Percentiles rank a stretch among this genome's conserved stretches.
phyloP scores from a whole-genome alignment of 2,797 vertebrate genomes.

The Microctenopoma steveboyesi region DNA sequence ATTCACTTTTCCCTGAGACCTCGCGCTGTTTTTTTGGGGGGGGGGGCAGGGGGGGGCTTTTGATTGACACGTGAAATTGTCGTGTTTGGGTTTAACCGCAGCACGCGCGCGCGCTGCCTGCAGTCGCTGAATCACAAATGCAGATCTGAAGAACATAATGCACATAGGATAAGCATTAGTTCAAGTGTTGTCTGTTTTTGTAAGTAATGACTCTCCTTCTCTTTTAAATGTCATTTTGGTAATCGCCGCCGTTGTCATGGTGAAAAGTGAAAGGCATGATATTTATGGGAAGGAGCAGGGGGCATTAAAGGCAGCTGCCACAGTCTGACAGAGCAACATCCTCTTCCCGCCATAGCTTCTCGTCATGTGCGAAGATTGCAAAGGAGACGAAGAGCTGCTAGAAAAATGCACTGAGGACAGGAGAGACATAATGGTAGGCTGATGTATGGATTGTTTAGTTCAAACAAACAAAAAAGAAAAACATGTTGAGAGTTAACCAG shows the following conservation, averaged over 20 bases:
- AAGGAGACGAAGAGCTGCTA: constrained; percentile 77
- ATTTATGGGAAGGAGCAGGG: constrained; percentile 76
- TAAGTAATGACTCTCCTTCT: constrained; percentile 77
- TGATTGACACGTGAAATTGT: constrained; percentile 84
- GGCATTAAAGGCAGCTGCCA: constrained; percentile 70
- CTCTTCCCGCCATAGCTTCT: constrained; percentile 44
- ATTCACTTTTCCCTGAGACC: constrained; percentile 72
- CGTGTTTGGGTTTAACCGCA: constrained; percentile 65
- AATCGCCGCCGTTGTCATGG: constrained; percentile 83
- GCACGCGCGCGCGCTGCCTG: constrained; percentile 14
- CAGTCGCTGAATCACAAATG: constrained; percentile 59
- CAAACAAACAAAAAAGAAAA: not conserved
- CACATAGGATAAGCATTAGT: constrained; percentile 68
- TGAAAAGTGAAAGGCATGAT: constrained; percentile 77
- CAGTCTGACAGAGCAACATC: constrained; percentile 37
- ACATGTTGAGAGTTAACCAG: not conserved
- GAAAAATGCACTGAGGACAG: constrained; percentile 76
- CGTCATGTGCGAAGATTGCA: constrained; percentile 87
- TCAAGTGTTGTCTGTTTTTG: constrained; percentile 79
- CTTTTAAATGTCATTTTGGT: constrained; percentile 78
- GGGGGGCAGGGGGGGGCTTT: not conserved
- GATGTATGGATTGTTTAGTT: not conserved
- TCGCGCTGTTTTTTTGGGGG: constrained; percentile 47
- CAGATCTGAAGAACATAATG: constrained; percentile 78
- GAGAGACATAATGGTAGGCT: constrained; percentile 75